Evolutionary conservation across 2,797 vertebrate genomes (phyloP).

Genomic region (Xyrichtys novacula): DNA sequence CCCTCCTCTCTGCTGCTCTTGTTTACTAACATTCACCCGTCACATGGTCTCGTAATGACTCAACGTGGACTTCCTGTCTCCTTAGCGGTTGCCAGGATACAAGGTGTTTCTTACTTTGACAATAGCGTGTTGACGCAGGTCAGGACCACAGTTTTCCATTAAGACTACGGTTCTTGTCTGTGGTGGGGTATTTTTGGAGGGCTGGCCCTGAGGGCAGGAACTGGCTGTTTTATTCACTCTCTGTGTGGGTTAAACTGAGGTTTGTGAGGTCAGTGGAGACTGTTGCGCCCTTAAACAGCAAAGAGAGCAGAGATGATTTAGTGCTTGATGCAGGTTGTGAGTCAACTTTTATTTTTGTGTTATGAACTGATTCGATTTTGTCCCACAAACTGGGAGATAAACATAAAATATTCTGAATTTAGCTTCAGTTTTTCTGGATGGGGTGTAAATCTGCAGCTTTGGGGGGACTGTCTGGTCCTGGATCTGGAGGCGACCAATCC

Average conservation of each 20-base stretch:
- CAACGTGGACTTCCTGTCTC: slow-evolving; percentile 60
- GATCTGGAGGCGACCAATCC: slow-evolving; percentile 1
- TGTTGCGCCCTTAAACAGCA: slow-evolving; percentile 21
- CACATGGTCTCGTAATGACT: slow-evolving; percentile 69
- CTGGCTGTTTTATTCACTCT: slow-evolving; percentile 52
- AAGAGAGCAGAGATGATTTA: not conserved
- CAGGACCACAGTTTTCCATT: slow-evolving; percentile 54
- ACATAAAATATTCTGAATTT: no score
- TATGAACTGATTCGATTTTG: not conserved
- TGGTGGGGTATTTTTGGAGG: slow-evolving; percentile 56
- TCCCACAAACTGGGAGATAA: not conserved
- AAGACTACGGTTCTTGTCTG: slow-evolving; percentile 20
- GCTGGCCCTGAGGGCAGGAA: slow-evolving; percentile 52
- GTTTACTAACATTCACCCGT: slow-evolving; percentile 76
- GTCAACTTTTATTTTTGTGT: not conserved
- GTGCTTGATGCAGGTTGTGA: slow-evolving; percentile 2
- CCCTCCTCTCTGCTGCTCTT: slow-evolving; percentile 39
- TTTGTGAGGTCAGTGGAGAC: not conserved
- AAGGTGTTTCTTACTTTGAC: slow-evolving; percentile 66
- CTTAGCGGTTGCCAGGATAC: slow-evolving; percentile 72
- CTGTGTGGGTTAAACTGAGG: slow-evolving; percentile 28
- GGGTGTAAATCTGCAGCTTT: not conserved
- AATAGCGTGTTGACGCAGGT: slow-evolving; percentile 78
- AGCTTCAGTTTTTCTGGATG: not conserved
- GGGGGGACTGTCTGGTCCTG: not conserved